phyloP scores from a whole-genome alignment of 2,888 invertebrate species.

The Cacoxenus indagator region DNA sequence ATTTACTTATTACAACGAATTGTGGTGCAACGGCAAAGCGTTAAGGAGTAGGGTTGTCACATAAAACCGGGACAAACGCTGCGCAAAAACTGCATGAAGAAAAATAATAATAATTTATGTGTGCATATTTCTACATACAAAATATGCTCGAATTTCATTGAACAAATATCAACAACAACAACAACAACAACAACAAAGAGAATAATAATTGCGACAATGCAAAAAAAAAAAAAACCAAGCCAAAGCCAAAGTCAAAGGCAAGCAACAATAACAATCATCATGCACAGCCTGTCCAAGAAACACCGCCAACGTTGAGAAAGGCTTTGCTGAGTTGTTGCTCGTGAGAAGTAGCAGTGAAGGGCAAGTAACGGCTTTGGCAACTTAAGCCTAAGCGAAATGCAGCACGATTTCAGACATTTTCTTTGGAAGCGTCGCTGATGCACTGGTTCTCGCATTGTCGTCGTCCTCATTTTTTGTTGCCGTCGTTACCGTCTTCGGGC shows the following conservation, averaged over 20 bases:
- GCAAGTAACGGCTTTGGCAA: no score
- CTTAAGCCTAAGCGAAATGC: no score
- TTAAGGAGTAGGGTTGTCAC: background rate
- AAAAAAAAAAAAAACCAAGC: background rate
- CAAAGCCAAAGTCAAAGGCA: background rate
- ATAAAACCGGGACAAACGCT: background rate
- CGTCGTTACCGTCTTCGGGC: background rate
- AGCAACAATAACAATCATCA: background rate
- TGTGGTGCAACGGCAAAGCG: background rate
- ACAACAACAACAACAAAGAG: background rate
- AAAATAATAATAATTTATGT: background rate
- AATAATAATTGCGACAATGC: background rate
- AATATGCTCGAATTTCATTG: conserved; percentile 12
- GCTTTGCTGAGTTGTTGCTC: no score
- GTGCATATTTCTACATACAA: background rate
- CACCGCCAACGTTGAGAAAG: no score
- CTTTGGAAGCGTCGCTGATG: background rate
- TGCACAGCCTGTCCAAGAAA: background rate
- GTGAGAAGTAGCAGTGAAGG: no score
- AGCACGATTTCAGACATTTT: background rate
- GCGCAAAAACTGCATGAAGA: no score
- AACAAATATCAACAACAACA: background rate
- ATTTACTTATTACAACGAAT: no score
- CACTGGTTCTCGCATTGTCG: background rate
- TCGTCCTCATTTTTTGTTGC: background rate